A percentile compares a stretch with the other conserved stretches of the same genome.
Conservation (phyloP, 2,797 vertebrate genomes). For the Enteromius thamalakanensis region DNA sequence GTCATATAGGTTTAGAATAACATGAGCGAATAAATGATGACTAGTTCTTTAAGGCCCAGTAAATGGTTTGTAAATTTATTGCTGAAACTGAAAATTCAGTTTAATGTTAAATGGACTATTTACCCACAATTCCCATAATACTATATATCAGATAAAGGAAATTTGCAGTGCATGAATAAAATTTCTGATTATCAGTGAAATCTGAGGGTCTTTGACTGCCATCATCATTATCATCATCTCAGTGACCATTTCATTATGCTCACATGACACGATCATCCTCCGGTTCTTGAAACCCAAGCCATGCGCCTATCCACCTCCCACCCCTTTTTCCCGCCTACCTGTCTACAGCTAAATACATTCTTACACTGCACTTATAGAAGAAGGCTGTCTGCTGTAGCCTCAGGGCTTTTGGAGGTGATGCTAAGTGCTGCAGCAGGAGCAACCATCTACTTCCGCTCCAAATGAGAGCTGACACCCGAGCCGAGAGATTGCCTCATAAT, state of each 20-base stretch:
- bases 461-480: constrained; percentile 62
- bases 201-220: constrained; percentile 13
- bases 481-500: constrained; percentile 57
- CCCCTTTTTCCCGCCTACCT: constrained; percentile 35
- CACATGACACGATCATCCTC: constrained; percentile 26
- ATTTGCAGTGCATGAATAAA: background rate
- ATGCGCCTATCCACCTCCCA: background rate
- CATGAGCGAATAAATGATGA: background rate
- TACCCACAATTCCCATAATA: background rate
- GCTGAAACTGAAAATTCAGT: constrained; percentile 12
- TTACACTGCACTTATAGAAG: constrained; percentile 60
- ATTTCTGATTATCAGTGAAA: constrained; percentile 30
- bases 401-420: constrained; percentile 59
- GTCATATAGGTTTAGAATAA: background rate
- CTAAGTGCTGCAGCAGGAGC: constrained; percentile 59
- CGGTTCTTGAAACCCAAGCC: constrained; percentile 31
- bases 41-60: background rate
- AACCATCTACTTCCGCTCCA: constrained; percentile 58
- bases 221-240: constrained; percentile 41
- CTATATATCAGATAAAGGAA: background rate
- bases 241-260: constrained; percentile 36
- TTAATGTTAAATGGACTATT: constrained; percentile 1
- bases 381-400: constrained; percentile 59
- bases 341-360: constrained; percentile 57
- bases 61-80: background rate